Conservation (phyloP, 2,797 vertebrate genomes). For the Paguma larvata region DNA sequence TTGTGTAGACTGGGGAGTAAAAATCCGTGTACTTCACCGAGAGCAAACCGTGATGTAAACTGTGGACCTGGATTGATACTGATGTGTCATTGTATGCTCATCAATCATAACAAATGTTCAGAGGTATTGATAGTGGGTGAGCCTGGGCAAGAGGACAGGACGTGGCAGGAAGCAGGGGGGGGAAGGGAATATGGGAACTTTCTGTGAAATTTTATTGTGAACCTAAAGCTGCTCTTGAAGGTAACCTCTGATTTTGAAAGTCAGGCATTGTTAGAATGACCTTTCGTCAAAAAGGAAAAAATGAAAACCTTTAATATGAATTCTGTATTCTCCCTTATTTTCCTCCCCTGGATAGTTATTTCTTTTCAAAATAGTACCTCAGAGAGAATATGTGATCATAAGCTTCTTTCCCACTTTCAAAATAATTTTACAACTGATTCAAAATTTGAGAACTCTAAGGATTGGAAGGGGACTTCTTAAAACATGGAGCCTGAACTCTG, state of each 20-base stretch:
- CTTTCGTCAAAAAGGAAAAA: conserved; percentile 36
- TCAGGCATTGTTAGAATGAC: neutral
- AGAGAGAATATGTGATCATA: neutral
- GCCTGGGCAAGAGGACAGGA: accelerated
- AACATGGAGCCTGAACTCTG: neutral
- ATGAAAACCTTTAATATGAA: neutral
- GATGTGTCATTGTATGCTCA: neutral
- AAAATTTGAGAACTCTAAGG: neutral
- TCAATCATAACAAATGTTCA: neutral
- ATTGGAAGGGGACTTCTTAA: neutral
- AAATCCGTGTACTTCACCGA: neutral
- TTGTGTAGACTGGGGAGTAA: neutral
- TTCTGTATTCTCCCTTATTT: neutral
- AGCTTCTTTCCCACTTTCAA: neutral
- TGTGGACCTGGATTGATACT: neutral
- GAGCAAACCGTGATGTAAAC: neutral
- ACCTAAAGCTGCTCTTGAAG: neutral
- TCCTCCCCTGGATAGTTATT: neutral
- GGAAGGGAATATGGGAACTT: neutral
- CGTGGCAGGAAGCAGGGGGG: too few species aligned
- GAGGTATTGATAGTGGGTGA: neutral
- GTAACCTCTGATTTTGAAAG: conserved; percentile 6
- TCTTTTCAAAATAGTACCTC: conserved; percentile 14
- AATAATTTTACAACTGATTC: neutral
- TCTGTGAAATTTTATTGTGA: neutral